These are phyloP conservation scores for Manis pentadactyla DNA, from an alignment of 2,797 vertebrate species.

Conservation along the genomic window DNA sequence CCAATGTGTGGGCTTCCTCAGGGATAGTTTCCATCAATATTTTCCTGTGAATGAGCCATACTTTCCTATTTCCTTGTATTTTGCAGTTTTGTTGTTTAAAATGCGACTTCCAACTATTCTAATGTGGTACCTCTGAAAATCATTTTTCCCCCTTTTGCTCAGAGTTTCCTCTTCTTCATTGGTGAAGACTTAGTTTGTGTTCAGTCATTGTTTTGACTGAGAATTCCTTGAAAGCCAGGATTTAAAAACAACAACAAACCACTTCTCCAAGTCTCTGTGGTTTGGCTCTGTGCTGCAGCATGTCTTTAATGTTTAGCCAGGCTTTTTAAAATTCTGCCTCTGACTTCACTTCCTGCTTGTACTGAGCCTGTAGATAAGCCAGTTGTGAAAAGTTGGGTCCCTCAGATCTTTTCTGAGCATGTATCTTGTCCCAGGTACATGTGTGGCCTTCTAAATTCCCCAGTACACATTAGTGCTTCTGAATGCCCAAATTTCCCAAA, in stretches of 20 bases:
- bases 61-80: neutral
- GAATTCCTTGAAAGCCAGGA: neutral
- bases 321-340: neutral
- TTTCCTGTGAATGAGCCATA: neutral
- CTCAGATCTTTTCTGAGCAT: neutral
- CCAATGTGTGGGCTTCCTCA: neutral
- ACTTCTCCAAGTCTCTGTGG: neutral
- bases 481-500: neutral
- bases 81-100: neutral
- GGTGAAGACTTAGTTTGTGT: neutral
- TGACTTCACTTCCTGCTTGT: neutral
- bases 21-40: neutral
- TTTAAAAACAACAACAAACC: neutral
- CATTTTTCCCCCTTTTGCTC: neutral
- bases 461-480: neutral
- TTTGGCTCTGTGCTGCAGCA: neutral
- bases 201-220: neutral
- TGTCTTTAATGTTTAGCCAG: neutral
- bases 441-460: neutral
- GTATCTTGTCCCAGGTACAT: no score
- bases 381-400: neutral
- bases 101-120: neutral
- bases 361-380: neutral
- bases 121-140: neutral
- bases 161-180: neutral